A percentile compares a stretch with the other conserved stretches of the same genome.
Conservation (phyloP, 2,113 vertebrate genomes). For the Takifugu flavidus region DNA sequence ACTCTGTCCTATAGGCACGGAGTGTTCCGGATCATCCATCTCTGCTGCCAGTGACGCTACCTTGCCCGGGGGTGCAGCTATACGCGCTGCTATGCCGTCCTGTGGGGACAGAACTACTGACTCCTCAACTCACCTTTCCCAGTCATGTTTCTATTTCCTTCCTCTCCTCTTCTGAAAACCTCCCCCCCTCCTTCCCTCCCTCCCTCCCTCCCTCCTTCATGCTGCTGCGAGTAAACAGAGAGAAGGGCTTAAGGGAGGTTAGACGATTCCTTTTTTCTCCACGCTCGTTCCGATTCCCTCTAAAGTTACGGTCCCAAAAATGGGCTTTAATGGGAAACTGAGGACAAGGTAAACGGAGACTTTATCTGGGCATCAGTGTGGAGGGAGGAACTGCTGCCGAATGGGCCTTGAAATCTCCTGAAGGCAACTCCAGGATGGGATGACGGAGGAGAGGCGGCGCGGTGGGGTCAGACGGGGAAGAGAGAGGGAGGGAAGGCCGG, state of each 20-base stretch:
- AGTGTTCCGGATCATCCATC: slow-evolving; percentile 69
- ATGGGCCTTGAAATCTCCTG: slow-evolving; percentile 77
- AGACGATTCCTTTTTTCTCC: slow-evolving; percentile 51
- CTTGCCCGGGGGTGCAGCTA: slow-evolving; percentile 65
- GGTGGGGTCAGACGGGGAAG: slow-evolving; percentile 52
- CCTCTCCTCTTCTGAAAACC: slow-evolving; percentile 19
- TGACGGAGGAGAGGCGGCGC: slow-evolving; percentile 23
- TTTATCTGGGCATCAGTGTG: slow-evolving; percentile 76
- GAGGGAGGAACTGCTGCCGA: slow-evolving; percentile 70
- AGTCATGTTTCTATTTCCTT: slow-evolving; percentile 39
- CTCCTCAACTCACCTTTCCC: slow-evolving; percentile 65
- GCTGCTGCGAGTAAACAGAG: slow-evolving; percentile 61
- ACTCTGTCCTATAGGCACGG: slow-evolving; percentile 49
- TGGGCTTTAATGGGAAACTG: slow-evolving; percentile 71
- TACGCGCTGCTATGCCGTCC: slow-evolving; percentile 50
- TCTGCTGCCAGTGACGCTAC: slow-evolving; percentile 66
- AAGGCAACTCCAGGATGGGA: slow-evolving; percentile 65
- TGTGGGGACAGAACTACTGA: slow-evolving; percentile 56
- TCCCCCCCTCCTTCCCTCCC: slow-evolving; percentile 45
- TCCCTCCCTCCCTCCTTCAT: slow-evolving; percentile 49
- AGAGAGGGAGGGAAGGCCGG: slow-evolving; percentile 36
- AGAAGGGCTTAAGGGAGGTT: slow-evolving; percentile 54
- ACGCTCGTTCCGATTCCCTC: slow-evolving; percentile 59
- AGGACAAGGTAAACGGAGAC: slow-evolving; percentile 18
- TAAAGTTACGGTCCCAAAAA: slow-evolving; percentile 63